phyloP scores from a whole-genome alignment of 2,113 vertebrate genomes.

The Pelmatolapia mariae region DNA sequence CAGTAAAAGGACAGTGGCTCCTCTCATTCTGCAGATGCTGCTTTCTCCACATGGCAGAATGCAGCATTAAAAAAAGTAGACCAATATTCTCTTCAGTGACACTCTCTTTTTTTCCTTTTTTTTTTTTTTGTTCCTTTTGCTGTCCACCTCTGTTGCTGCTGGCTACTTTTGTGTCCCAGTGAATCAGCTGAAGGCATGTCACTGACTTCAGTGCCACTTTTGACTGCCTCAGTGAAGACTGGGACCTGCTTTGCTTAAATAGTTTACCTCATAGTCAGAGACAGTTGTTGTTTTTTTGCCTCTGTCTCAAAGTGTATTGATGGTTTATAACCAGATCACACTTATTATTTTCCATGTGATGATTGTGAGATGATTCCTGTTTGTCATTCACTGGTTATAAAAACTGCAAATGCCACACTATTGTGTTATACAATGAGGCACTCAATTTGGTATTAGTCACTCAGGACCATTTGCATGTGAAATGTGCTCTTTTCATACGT shows the following conservation, averaged over 20 bases:
- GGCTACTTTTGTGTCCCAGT: background rate
- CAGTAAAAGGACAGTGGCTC: background rate
- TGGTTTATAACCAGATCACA: background rate
- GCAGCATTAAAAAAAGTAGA: background rate
- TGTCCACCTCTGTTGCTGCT: background rate
- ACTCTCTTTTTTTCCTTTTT: background rate
- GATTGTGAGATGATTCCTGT: background rate
- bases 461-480: conserved; percentile 7
- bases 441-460: conserved; percentile 16
- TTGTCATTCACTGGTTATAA: conserved; percentile 1
- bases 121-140: background rate
- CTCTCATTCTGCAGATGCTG: background rate
- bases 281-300: background rate
- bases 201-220: background rate
- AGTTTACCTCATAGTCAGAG: background rate
- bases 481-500: background rate
- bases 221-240: background rate
- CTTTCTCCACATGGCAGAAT: background rate
- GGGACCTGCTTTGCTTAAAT: background rate
- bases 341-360: background rate
- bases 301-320: background rate
- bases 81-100: background rate
- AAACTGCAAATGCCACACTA: background rate
- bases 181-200: background rate
- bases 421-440: conserved; percentile 3